A percentile compares a stretch with the other conserved stretches of the same genome.
Conservation (phyloP, 2,113 vertebrate species). For the Trogon surrucura region DNA sequence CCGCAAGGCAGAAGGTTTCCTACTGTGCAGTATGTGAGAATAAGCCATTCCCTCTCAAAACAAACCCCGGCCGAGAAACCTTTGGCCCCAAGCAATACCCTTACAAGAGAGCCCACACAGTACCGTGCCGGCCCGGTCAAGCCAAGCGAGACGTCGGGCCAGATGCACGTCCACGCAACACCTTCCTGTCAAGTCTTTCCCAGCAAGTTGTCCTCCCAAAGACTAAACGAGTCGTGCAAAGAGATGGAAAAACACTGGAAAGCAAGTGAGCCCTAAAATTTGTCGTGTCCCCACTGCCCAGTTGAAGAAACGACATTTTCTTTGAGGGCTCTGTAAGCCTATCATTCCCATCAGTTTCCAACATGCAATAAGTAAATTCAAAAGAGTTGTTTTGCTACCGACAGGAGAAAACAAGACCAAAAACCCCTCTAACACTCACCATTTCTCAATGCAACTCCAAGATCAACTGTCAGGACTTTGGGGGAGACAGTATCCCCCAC, state of each 20-base stretch:
- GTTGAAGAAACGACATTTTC: background rate
- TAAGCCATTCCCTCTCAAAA: background rate
- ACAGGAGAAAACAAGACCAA: background rate
- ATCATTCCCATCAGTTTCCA: background rate
- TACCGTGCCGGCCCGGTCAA: background rate
- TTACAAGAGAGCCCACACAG: background rate
- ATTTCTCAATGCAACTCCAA: background rate
- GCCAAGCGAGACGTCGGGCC: background rate
- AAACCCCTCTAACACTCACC: no score
- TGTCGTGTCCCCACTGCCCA: background rate
- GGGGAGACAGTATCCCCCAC: no score
- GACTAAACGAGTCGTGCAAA: background rate
- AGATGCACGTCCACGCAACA: background rate
- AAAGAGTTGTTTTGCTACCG: background rate
- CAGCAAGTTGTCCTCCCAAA: background rate
- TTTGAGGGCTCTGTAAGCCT: background rate
- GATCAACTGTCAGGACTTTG: fast-evolving
- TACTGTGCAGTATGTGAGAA: background rate
- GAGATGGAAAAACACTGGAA: background rate
- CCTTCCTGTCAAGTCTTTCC: background rate
- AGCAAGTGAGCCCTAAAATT: background rate
- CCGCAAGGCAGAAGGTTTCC: slow-evolving; percentile 28
- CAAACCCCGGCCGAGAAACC: background rate
- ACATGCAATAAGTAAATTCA: no score
- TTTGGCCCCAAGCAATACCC: background rate